phyloP scores from a whole-genome alignment of 2,888 invertebrate species.

The Laothoe populi region DNA sequence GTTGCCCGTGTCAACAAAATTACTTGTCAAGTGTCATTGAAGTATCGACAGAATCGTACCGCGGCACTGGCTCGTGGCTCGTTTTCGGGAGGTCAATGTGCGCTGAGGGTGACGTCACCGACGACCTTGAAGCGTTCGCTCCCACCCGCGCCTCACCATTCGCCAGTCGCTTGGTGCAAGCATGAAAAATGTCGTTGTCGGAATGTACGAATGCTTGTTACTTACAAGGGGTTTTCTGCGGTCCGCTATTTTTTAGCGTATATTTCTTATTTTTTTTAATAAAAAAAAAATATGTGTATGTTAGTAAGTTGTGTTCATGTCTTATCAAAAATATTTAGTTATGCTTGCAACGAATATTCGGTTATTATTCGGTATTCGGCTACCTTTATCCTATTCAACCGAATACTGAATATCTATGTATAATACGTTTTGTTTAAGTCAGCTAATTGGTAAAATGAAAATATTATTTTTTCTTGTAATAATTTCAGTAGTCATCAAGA shows the following conservation, averaged over 20 bases:
- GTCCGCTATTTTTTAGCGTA: not conserved
- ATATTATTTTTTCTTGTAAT: too few relatives aligned
- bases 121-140: slow-evolving; percentile 80
- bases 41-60: slow-evolving; percentile 43
- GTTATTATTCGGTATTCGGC: too few relatives aligned
- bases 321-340: too few relatives aligned
- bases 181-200: slow-evolving; percentile 65
- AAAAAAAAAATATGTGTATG: too few relatives aligned
- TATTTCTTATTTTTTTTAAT: not conserved
- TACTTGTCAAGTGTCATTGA: slow-evolving; percentile 59
- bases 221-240: slow-evolving; percentile 32
- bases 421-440: too few relatives aligned
- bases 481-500: too few relatives aligned
- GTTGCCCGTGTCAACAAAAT: slow-evolving; percentile 52
- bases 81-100: slow-evolving; percentile 78
- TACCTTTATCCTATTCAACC: too few relatives aligned
- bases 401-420: too few relatives aligned
- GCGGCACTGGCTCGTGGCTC: slow-evolving; percentile 55
- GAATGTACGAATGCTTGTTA: slow-evolving; percentile 41
- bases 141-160: slow-evolving; percentile 42
- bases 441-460: too few relatives aligned
- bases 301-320: too few relatives aligned
- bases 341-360: too few relatives aligned
- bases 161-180: slow-evolving; percentile 51
- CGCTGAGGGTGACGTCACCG: slow-evolving; percentile 74